These are phyloP conservation scores for Rhipidura dahli DNA, from an alignment of 2,113 vertebrate species.

Conservation along the genomic window DNA sequence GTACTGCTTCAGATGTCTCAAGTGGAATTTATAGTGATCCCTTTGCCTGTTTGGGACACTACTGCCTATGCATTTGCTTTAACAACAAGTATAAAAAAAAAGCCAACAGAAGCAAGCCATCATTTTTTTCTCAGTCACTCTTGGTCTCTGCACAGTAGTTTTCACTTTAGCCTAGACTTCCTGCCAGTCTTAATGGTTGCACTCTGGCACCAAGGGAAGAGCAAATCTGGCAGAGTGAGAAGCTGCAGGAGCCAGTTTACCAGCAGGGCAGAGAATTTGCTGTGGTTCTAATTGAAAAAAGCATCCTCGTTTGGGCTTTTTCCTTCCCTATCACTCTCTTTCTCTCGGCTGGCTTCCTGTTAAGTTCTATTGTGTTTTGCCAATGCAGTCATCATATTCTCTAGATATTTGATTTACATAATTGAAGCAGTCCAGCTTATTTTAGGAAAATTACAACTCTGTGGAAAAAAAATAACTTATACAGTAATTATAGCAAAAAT, in stretches of 20 bases:
- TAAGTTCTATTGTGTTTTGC: conserved; percentile 57
- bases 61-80: neutral
- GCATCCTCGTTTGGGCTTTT: conserved; percentile 35
- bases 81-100: neutral
- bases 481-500: conserved; percentile 72
- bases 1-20: neutral
- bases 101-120: neutral
- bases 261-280: conserved; percentile 19
- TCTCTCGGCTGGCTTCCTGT: conserved; percentile 30
- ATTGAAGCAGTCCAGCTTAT: conserved; percentile 75
- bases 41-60: neutral
- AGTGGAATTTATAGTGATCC: neutral
- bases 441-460: conserved; percentile 78
- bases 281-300: conserved; percentile 48
- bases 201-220: neutral
- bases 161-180: conserved; percentile 1
- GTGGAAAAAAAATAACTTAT: conserved; percentile 67
- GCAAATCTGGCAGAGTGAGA: conserved; percentile 1
- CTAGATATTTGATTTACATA: conserved; percentile 72
- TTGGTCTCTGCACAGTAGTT: neutral
- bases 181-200: neutral
- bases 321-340: neutral
- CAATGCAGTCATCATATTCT: conserved; percentile 67
- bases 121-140: neutral
- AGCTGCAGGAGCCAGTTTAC: conserved; percentile 7